A percentile compares a stretch with the other conserved stretches of the same genome.
Conservation (phyloP, 2,888 invertebrate genomes). For the Dynastes hyllus region DNA sequence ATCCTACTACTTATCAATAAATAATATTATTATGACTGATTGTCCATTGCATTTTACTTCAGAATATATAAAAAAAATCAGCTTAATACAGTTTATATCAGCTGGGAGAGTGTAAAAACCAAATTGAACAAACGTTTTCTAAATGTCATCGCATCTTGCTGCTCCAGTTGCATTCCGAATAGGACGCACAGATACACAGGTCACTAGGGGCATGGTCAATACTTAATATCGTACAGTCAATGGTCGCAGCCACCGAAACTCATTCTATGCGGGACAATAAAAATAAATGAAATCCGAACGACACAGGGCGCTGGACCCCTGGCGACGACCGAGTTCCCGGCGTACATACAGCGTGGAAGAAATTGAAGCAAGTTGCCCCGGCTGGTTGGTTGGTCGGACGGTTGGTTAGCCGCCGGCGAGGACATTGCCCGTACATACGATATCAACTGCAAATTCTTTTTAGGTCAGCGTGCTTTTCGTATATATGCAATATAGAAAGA, state of each 20-base stretch:
- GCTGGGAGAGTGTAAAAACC: neutral
- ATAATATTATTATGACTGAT: too few relatives aligned
- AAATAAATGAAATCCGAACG: conserved; percentile 24
- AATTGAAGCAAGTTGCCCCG: neutral
- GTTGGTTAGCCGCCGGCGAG: conserved; percentile 16
- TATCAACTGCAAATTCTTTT: conserved; percentile 15
- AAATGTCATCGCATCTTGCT: conserved; percentile 18
- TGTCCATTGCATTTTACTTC: too few relatives aligned
- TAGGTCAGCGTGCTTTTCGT: conserved; percentile 8
- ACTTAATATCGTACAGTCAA: conserved; percentile 35
- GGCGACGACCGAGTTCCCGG: neutral
- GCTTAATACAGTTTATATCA: neutral
- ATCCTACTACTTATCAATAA: too few relatives aligned
- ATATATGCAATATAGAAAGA: conserved; percentile 16
- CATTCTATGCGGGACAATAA: conserved; percentile 27
- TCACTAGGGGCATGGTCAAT: conserved; percentile 34
- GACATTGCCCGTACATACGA: neutral
- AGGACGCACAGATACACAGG: conserved; percentile 30
- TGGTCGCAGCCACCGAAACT: conserved; percentile 14
- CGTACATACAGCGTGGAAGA: neutral
- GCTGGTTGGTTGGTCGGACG: neutral
- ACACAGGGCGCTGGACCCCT: neutral
- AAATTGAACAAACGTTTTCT: neutral
- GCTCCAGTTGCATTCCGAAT: conserved; percentile 25
- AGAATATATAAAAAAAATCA: neutral